Conservation (phyloP, 2,113 vertebrate genomes). For the Gasterosteus nipponicus region DNA sequence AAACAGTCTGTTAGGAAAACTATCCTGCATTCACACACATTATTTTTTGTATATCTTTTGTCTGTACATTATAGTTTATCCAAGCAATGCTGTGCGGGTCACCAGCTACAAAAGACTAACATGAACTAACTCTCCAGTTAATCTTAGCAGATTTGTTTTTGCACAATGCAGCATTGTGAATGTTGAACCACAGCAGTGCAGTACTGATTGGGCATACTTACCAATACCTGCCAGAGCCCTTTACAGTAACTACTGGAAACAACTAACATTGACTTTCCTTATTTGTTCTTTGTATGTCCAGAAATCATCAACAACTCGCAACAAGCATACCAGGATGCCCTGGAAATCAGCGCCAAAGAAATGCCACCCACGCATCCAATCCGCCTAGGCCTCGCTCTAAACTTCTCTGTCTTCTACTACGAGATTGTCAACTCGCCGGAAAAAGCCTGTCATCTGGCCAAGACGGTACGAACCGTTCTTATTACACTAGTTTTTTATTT, state of each 20-base stretch:
- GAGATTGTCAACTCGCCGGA: conserved; percentile 94
- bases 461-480: conserved; percentile 81
- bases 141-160: not conserved
- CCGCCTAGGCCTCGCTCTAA: conserved; percentile 95
- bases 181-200: not conserved
- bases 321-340: conserved; percentile 90
- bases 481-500: not conserved
- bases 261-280: not conserved
- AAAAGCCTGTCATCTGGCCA: conserved; percentile 91
- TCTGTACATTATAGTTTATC: not conserved
- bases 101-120: not conserved
- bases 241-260: not conserved
- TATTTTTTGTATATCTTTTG: not conserved
- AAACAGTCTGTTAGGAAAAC: not conserved
- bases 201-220: not conserved
- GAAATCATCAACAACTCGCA: conserved; percentile 88
- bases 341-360: conserved; percentile 90
- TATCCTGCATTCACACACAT: not conserved
- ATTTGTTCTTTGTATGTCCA: conserved; percentile 48
- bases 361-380: conserved; percentile 97
- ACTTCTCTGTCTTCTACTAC: conserved; percentile 97
- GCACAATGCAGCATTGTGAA: not conserved
- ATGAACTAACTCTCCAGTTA: no score
- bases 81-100: not conserved
- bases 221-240: not conserved